Evolutionary conservation across 2,888 invertebrate genomes (phyloP).

Genomic region (Meliscaeva auricollis): DNA sequence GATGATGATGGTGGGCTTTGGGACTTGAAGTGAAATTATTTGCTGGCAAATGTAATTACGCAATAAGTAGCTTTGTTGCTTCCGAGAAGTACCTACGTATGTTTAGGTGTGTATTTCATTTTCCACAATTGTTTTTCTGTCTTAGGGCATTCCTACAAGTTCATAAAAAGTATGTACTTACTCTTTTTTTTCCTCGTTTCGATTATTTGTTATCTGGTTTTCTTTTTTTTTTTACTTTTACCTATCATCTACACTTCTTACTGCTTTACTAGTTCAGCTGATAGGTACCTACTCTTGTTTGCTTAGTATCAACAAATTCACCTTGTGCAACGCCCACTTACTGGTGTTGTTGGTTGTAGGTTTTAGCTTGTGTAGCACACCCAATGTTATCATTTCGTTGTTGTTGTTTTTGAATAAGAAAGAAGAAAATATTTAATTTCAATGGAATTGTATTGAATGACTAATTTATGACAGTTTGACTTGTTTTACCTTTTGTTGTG

Average conservation of each 20-base stretch:
- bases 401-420: conserved; percentile 19
- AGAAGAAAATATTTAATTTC: too few species aligned
- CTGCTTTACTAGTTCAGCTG: neutral
- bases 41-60: conserved; percentile 13
- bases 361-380: conserved; percentile 43
- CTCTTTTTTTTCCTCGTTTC: neutral
- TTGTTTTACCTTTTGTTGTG: too few species aligned
- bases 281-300: conserved; percentile 44
- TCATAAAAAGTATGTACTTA: neutral
- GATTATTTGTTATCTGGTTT: neutral
- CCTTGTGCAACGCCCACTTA: conserved; percentile 39
- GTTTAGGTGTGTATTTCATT: neutral
- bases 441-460: too few species aligned
- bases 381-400: conserved; percentile 28
- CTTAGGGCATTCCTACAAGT: neutral
- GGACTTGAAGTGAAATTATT: conserved; percentile 2
- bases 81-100: neutral
- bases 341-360: neutral
- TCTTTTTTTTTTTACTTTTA: neutral
- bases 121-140: neutral
- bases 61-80: conserved; percentile 24
- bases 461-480: neutral
- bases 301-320: conserved; percentile 39
- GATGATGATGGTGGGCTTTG: neutral
- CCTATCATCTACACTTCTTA: neutral